Percentiles rank a stretch among this genome's conserved stretches.
These are phyloP conservation scores for Falco punctatus DNA, from an alignment of 2,113 vertebrate genomes.

Conservation along the genomic window DNA sequence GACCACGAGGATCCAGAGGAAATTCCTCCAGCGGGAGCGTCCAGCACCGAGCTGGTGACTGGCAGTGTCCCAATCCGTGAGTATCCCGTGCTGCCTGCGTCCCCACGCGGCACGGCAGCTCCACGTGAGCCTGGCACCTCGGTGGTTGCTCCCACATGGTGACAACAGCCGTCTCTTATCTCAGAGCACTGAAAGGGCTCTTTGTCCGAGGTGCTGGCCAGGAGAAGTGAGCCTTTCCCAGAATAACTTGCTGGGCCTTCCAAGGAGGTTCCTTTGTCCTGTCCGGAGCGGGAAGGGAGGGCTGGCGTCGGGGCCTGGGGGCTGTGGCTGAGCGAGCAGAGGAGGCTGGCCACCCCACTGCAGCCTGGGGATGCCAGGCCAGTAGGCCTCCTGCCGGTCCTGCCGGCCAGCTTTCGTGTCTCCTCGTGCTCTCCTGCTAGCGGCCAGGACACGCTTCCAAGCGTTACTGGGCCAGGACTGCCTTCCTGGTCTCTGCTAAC, in stretches of 20 bases:
- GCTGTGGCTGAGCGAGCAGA: neutral
- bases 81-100: neutral
- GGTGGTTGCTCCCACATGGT: fast-evolving
- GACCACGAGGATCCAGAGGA: slow-evolving; percentile 87
- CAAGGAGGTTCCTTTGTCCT: neutral
- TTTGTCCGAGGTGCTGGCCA: neutral
- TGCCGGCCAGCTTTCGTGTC: neutral
- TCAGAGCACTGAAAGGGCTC: fast-evolving
- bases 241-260: neutral
- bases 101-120: no score
- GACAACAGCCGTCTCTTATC: neutral
- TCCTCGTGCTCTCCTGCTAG: neutral
- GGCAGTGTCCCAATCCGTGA: slow-evolving; percentile 98
- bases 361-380: neutral
- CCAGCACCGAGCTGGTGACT: slow-evolving; percentile 95
- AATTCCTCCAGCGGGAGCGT: slow-evolving; percentile 89
- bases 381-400: neutral
- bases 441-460: neutral
- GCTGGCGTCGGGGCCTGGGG: fast-evolving
- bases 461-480: neutral
- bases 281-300: fast-evolving
- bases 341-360: neutral
- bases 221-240: neutral
- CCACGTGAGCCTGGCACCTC: no score
- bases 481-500: neutral